Conservation (phyloP, 2,113 vertebrate species). For the Perognathus longimembris region DNA sequence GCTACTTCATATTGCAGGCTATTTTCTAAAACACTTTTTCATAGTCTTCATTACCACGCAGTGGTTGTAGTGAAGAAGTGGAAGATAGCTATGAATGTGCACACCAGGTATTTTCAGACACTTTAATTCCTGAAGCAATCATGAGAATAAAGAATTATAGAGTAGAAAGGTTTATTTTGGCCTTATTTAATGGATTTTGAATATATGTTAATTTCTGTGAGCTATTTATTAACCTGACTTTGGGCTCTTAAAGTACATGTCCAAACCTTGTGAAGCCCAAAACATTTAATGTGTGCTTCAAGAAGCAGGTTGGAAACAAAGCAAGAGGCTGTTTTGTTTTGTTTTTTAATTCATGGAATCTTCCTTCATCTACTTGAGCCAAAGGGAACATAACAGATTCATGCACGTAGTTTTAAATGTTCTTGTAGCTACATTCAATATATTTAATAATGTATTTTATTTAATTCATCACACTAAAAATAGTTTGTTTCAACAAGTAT, state of each 20-base stretch:
- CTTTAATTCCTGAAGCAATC: slow-evolving; percentile 38
- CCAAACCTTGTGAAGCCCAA: not conserved
- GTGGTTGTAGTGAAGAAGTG: not conserved
- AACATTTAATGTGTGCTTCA: not conserved
- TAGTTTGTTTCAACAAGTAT: not conserved
- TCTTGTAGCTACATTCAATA: not conserved
- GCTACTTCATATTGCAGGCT: slow-evolving; percentile 53
- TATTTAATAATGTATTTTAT: not conserved
- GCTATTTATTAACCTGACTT: slow-evolving; percentile 61
- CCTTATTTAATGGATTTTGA: slow-evolving; percentile 37
- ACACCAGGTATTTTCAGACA: not conserved
- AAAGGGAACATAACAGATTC: not conserved
- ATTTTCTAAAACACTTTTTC: slow-evolving; percentile 72
- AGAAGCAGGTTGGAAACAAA: not conserved
- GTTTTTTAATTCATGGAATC: not conserved
- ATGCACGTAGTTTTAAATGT: not conserved
- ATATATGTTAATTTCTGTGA: slow-evolving; percentile 62
- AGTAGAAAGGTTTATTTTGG: not conserved
- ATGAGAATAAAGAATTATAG: not conserved
- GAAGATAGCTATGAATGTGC: not conserved
- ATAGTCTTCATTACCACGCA: slow-evolving; percentile 62
- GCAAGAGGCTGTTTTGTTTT: not conserved
- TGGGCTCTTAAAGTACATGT: not conserved
- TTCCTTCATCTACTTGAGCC: not conserved
- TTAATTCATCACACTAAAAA: not conserved